Evolutionary conservation across 2,888 invertebrate species (phyloP), one percentile per base, ranked within the genome.

Genomic region (Xanthia icteritia): DNA sequence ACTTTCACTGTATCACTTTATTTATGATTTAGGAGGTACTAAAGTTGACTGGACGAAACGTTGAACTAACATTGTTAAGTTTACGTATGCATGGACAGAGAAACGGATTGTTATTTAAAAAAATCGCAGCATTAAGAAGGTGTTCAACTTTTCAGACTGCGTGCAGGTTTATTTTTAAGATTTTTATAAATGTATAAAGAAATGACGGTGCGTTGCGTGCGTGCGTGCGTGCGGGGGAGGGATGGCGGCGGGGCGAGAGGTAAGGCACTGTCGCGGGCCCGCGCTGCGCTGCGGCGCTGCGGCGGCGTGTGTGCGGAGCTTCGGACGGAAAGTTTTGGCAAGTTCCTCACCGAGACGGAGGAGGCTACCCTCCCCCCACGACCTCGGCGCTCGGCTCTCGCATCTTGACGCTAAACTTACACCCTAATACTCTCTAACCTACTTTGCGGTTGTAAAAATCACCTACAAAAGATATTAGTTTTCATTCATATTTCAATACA

Each of bases 381-480:
- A 92, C 90, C 93, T 92, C 92, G 92, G 92, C 93, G 92, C 93
- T 93, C 93, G 94, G 93, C 94, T 93, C 93, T 94, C 94, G 94
- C 94, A 92, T 94, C 93, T 94, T 92, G 92, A 94, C 93, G 93
- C 93, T 94, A 92, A 93, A 94, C 95, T 95, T 96, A 96, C 94
- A 92, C 92, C 90, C 91, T 95, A 94, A 92, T 92, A 93, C 92
- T 93, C 91, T 94, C 94, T 96, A 96, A 95, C 95, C 96, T 96
- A 96, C 96, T 92, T 95, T 96, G 96, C 96, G 94, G 94, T 97
- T 97, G 97, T 97, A 97, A 97, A 97, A 96, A 96, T 96, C 96
- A 94, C 95, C 97, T 97, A 97, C 97, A 97, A 97, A 97, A 97
- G 97, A 97, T 97, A 97, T 96, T 96, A 96, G 94, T 96, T 96